Percentiles rank a stretch among this genome's conserved stretches.
Conservation (phyloP, 2,797 vertebrate genomes). For the Syncerus caffer region DNA sequence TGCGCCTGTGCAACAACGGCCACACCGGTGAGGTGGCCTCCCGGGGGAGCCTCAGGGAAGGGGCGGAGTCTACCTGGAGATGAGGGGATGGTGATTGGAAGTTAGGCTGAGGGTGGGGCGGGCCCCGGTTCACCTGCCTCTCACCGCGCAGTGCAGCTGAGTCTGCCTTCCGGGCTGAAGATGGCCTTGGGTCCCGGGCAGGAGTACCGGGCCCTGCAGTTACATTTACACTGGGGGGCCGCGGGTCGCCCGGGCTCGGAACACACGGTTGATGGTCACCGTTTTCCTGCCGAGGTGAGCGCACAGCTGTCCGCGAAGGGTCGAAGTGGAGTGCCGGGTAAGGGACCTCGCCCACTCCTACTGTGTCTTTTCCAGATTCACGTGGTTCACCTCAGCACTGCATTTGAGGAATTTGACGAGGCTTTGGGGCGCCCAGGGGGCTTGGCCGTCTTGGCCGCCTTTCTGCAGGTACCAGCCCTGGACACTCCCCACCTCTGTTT, state of each 20-base stretch:
- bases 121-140: neutral
- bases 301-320: neutral
- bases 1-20: constrained; percentile 87
- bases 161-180: constrained; percentile 77
- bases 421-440: constrained; percentile 83
- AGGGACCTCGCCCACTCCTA: neutral
- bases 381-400: constrained; percentile 88
- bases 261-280: constrained; percentile 83
- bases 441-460: constrained; percentile 87
- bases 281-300: constrained; percentile 87
- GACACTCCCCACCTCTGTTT: neutral
- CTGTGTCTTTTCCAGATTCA: constrained; percentile 84
- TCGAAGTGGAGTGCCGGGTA: neutral
- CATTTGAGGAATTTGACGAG: constrained; percentile 77
- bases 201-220: constrained; percentile 84
- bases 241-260: constrained; percentile 81
- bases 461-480: constrained; percentile 83
- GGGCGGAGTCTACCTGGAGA: neutral
- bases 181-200: constrained; percentile 77
- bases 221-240: constrained; percentile 91
- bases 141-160: constrained; percentile 76
- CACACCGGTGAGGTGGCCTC: constrained; percentile 85
- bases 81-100: accelerated
- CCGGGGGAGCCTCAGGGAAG: neutral
- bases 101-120: accelerated